These are phyloP conservation scores for Hyphantria cunea DNA, from an alignment of 1,140 invertebrate species.

Conservation along the genomic window DNA sequence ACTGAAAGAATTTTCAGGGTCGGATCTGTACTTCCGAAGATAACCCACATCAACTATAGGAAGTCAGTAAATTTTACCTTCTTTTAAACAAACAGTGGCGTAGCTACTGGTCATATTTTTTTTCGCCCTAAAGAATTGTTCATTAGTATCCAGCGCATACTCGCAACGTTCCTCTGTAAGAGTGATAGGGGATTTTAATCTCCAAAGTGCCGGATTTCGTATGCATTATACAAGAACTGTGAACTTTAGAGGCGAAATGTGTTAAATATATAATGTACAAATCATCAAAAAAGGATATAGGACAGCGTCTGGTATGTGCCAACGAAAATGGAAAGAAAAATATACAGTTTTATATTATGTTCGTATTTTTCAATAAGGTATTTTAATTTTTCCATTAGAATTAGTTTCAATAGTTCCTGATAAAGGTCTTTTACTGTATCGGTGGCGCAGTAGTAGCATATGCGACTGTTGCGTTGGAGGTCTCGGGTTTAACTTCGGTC, in stretches of 20 bases:
- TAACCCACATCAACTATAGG: too few relatives aligned
- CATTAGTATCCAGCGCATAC: constrained; percentile 17
- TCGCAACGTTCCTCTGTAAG: constrained; percentile 9
- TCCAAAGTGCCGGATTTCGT: constrained; percentile 17
- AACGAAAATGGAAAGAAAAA: not conserved
- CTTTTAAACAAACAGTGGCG: not conserved
- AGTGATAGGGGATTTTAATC: constrained; percentile 22
- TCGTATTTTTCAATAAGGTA: too few relatives aligned
- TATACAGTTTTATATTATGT: not conserved
- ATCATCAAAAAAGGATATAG: constrained; percentile 5
- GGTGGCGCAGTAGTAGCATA: too few relatives aligned
- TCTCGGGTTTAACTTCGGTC: too few relatives aligned
- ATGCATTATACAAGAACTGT: not conserved
- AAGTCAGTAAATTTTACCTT: not conserved
- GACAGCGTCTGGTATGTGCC: not conserved
- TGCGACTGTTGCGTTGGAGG: too few relatives aligned
- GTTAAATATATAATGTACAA: not conserved
- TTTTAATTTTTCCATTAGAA: too few relatives aligned
- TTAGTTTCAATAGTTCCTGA: too few relatives aligned
- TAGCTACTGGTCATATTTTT: constrained; percentile 9
- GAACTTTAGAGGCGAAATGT: not conserved
- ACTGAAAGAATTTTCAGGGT: too few relatives aligned
- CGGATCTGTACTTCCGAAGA: too few relatives aligned
- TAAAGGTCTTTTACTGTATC: too few relatives aligned
- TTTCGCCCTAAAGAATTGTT: constrained; percentile 18